Conservation (phyloP, 2,113 vertebrate species). For the Columbina picui region DNA sequence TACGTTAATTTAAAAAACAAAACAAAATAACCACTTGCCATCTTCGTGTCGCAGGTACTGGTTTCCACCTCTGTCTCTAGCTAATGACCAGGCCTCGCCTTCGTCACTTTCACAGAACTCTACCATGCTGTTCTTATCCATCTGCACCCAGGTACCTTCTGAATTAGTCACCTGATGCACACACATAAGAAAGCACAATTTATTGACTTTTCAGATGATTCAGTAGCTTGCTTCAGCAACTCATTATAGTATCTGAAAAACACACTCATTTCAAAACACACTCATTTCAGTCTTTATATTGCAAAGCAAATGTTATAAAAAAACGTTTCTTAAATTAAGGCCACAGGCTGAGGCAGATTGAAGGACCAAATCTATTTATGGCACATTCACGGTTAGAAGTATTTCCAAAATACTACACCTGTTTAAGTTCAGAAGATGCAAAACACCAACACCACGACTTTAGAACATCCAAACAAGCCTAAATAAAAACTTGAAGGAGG, state of each 20-base stretch:
- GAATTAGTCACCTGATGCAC: slow-evolving; percentile 93
- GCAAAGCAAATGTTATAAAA: not conserved
- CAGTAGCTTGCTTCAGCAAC: slow-evolving; percentile 49
- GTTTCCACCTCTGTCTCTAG: slow-evolving; percentile 95
- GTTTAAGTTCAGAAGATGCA: not conserved
- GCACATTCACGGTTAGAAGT: not conserved
- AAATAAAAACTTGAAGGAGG: slow-evolving; percentile 21
- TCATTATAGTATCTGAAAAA: slow-evolving; percentile 45
- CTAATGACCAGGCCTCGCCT: slow-evolving; percentile 97
- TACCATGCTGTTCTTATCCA: slow-evolving; percentile 99
- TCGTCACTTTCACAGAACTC: slow-evolving; percentile 99
- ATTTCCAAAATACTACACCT: not conserved
- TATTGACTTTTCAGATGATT: slow-evolving; percentile 60
- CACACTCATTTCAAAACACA: slow-evolving; percentile 11
- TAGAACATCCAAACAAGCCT: not conserved
- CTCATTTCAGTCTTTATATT: slow-evolving; percentile 5
- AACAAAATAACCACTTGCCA: slow-evolving; percentile 82
- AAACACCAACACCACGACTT: not conserved
- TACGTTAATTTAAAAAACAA: slow-evolving; percentile 14
- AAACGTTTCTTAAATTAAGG: slow-evolving; percentile 77
- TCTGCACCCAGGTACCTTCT: slow-evolving; percentile 97
- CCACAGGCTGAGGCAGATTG: slow-evolving; percentile 71
- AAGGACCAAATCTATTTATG: slow-evolving; percentile 34
- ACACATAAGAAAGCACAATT: slow-evolving; percentile 76
- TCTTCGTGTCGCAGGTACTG: slow-evolving; percentile 97